Conservation (phyloP, 2,888 invertebrate species). For the Sceliomorpha sp. region DNA sequence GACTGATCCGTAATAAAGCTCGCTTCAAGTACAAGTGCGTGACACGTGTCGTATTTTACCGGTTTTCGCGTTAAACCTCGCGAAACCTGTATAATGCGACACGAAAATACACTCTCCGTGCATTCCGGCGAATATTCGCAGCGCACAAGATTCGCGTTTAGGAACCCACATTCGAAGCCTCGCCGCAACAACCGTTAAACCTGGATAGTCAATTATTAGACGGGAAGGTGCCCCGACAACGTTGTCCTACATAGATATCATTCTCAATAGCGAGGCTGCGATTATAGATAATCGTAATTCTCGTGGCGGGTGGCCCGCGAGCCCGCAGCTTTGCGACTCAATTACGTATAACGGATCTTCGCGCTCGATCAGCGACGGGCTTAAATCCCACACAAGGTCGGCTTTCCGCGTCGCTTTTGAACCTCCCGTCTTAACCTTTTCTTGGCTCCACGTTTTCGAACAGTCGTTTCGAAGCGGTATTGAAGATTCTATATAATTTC, state of each 20-base stretch:
- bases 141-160: neutral
- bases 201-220: conserved; percentile 19
- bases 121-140: neutral
- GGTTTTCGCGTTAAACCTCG: conserved; percentile 21
- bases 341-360: conserved; percentile 49
- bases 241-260: conserved; percentile 30
- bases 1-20: no score
- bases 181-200: conserved; percentile 37
- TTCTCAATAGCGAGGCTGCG: conserved; percentile 20
- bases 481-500: no score
- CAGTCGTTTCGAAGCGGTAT: no score
- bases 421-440: no score
- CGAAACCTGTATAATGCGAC: conserved; percentile 18
- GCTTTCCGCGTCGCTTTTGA: conserved; percentile 14
- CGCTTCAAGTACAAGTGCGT: conserved; percentile 24
- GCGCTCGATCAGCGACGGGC: conserved; percentile 23
- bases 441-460: no score
- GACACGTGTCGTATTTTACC: conserved; percentile 20
- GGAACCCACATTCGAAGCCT: conserved; percentile 6
- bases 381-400: conserved; percentile 17
- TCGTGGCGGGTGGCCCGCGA: conserved; percentile 21
- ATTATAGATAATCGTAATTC: conserved; percentile 47
- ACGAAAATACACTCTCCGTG: conserved; percentile 11
- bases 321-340: conserved; percentile 27
- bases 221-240: conserved; percentile 10